These are phyloP conservation scores for Formica selysi DNA, from an alignment of 1,140 invertebrate genomes.

Conservation along the genomic window DNA sequence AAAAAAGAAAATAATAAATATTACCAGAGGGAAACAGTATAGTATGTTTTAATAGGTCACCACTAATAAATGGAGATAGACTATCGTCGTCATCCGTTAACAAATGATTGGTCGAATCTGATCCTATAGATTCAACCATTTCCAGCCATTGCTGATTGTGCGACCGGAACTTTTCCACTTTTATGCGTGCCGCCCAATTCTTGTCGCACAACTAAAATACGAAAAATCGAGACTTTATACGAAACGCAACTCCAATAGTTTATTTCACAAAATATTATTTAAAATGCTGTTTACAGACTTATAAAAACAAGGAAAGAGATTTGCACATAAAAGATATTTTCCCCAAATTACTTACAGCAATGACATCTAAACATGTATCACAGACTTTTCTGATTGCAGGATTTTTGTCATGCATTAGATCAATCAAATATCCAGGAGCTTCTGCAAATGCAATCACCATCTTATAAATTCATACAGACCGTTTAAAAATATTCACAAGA, in stretches of 20 bases:
- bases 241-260: not conserved
- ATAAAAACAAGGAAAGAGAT: not conserved
- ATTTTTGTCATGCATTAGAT: constrained; percentile 99
- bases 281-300: not conserved
- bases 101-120: constrained; percentile 86
- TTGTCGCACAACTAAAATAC: constrained; percentile 91
- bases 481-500: constrained; percentile 19
- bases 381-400: constrained; percentile 96
- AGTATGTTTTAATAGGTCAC: constrained; percentile 90
- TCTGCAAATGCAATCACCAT: constrained; percentile 86
- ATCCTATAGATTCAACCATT: constrained; percentile 93
- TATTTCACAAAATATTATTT: constrained; percentile 4
- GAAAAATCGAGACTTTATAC: constrained; percentile 28
- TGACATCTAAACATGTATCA: constrained; percentile 96
- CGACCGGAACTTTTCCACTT: constrained; percentile 97
- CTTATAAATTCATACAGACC: not conserved
- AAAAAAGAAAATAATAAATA: constrained; percentile 36
- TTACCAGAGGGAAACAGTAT: constrained; percentile 90
- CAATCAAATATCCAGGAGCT: constrained; percentile 98
- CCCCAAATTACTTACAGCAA: constrained; percentile 89
- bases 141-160: constrained; percentile 99
- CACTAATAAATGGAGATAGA: constrained; percentile 90
- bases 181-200: constrained; percentile 96
- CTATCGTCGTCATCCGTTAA: constrained; percentile 88
- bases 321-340: constrained; percentile 36